Base-by-base conservation (phyloP, 2,888 invertebrate genomes). In the Andricus quercusramuli region DNA sequence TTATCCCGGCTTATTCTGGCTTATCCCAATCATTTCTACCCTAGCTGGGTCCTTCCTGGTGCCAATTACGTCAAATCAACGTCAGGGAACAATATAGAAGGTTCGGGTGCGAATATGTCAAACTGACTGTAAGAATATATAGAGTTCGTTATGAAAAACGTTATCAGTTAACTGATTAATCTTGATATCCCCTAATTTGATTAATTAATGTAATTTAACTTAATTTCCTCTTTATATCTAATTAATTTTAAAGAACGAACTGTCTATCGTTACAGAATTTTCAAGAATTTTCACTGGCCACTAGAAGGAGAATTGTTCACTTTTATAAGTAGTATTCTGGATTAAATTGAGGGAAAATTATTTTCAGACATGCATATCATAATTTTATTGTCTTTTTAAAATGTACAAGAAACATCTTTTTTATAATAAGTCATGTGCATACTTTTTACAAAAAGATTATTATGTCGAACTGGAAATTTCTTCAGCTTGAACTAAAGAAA, bases 41-140 rank as follows among this genome's bases (percentile, higher is more conserved):
- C 90, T 87, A 90, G 83, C 89, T 90, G 88, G 79, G 84, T 88
- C 88, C 89, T 88, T 90, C 90, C 91, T 89, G 90, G 91, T 92
- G 91, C 91, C 92, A 92, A 92, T 92, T 92, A 92, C 90, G 89
- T 88, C 92, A 90, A 91, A 92, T 92, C 92, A 92, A 91, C 87
- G 92, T 92, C 92, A 92, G 85, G 83, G 87, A 87, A 90, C 90
- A 92, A 92, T 91, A 83, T 80, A 64, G 66, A n/a, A 74, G 11
- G n/a, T 74, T 56, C 56, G 56, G 15, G 17, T 32, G 20, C 56
- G 20, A 29, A 20, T 70, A 74, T 17, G 51, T 74, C 32, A 51
- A 11, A 9, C 51, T 32, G 9, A 47, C 11, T 56, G 6, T 5
- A 74, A 13, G 17, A n/a, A 74, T 32, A 51, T 32, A 51, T 4